Evolutionary conservation across 2,888 invertebrate genomes (phyloP).

Genomic region (Phalera bucephala): DNA sequence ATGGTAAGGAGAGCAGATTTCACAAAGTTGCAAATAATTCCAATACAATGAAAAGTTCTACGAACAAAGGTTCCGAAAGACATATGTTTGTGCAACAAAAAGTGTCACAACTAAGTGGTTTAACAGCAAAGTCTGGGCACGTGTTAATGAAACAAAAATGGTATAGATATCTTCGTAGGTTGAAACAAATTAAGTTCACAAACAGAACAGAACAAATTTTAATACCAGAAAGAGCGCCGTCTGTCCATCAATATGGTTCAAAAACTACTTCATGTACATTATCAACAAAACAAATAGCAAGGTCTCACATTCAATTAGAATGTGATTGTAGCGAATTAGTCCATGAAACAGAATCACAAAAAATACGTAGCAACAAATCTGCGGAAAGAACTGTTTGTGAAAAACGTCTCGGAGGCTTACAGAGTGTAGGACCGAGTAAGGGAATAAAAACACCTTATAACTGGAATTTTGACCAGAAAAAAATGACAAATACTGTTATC

Average conservation of each 20-base stretch:
- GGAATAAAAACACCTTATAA: too few species aligned
- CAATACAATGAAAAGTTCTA: too few species aligned
- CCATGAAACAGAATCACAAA: not conserved
- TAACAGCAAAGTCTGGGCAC: constrained; percentile 23
- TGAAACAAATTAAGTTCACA: constrained; percentile 32
- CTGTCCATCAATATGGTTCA: not conserved
- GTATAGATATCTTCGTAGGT: constrained; percentile 44
- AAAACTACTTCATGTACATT: not conserved
- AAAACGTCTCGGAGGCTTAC: too few species aligned
- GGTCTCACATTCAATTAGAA: not conserved
- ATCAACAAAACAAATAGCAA: not conserved
- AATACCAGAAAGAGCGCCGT: constrained; percentile 15
- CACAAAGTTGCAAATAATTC: too few species aligned
- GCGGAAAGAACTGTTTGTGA: not conserved
- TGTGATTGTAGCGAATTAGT: not conserved
- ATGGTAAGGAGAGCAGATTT: constrained; percentile 3
- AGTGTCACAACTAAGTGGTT: constrained; percentile 28
- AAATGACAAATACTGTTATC: too few species aligned
- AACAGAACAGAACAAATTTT: constrained; percentile 9
- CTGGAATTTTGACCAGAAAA: too few species aligned
- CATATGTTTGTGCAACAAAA: constrained; percentile 9
- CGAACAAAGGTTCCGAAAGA: too few species aligned
- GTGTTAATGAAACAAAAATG: constrained; percentile 26
- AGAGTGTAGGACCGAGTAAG: too few species aligned
- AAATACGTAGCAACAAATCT: not conserved